Evolutionary conservation across 2,888 invertebrate species (phyloP), one percentile per base, ranked within the genome.

Genomic region (Caenorhabditis sp.): DNA sequence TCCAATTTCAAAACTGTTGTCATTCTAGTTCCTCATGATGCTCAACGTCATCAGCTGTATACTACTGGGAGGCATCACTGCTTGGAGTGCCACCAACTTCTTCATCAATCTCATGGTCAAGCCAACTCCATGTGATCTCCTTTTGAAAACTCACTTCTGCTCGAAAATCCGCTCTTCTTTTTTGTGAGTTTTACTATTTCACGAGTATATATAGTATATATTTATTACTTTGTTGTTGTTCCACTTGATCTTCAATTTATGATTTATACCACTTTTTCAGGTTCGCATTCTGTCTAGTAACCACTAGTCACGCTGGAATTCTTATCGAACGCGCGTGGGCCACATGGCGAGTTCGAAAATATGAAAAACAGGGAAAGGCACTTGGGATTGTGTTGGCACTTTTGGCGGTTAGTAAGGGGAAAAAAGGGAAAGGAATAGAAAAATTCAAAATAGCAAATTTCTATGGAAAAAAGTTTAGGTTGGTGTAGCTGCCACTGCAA

Each of bases 251-350:
- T 32, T 9, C 9, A 32, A 32, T 32, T 9, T 6, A n/a, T n/a
- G n/a, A n/a, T n/a, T n/a, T n/a, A n/a, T n/a, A n/a, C n/a, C n/a
- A n/a, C n/a, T 13, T 40, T 40, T 40, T 13, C 44, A 82, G 82
- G n/a, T 74, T 58, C 18, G 71, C 71, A 1, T 82, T 77, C 37
- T 68, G 50, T 56, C 15, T 71, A 9, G 65, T 82, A 4, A 72
- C 77, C 22, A 72, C 69, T 0, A 78, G 72, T 60, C 82, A 82
- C 15, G 58, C 69, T 11, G 67, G 72, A 13, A 62, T 82, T 20
- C 32, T 82, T 1, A 28, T 78, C 5, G 82, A 82, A 50, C n/a
- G 82, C 15, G n/a, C 64, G 0, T 78, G 62, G 69, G 82, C 82
- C 11, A 82, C 82, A 9, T 47, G 18, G 13, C 51, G 44, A 26